These are phyloP conservation scores for Lycaena phlaeas DNA, from an alignment of 2,888 invertebrate species.

Conservation along the genomic window DNA sequence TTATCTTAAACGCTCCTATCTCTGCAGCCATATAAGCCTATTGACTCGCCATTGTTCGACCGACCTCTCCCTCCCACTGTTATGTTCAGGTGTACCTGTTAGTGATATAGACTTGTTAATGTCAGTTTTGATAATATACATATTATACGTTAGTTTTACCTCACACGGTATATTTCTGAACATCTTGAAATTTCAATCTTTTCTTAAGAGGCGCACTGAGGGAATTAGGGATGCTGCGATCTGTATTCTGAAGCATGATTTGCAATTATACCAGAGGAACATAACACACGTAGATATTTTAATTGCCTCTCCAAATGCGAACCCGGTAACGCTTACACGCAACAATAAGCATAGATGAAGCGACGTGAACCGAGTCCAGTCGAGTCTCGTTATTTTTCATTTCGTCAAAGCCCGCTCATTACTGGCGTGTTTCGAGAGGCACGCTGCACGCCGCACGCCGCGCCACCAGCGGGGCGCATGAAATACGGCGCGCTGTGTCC, in stretches of 20 bases:
- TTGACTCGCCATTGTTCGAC: no score
- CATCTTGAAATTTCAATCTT: no score
- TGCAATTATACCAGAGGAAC: background rate
- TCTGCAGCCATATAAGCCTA: no score
- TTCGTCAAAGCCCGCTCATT: constrained; percentile 25
- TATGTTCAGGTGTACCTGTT: no score
- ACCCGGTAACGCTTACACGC: constrained; percentile 4
- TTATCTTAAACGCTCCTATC: no score
- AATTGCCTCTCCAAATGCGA: background rate
- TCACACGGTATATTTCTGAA: no score
- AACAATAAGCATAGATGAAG: constrained; percentile 12
- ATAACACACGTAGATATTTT: background rate
- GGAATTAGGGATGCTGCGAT: no score
- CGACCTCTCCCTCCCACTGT: no score
- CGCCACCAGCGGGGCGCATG: constrained; percentile 51
- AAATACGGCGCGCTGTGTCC: constrained; percentile 43
- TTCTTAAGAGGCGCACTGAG: no score
- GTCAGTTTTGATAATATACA: no score
- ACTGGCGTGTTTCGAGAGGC: constrained; percentile 25
- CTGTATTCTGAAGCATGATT: background rate
- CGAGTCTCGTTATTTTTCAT: constrained; percentile 23
- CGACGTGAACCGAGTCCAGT: constrained; percentile 15
- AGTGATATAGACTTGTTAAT: no score
- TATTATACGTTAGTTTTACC: no score
- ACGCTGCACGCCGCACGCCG: constrained; percentile 42